These are phyloP conservation scores for Phenganax marumi DNA, from an alignment of 92 coral and sea anemone species.

Conservation along the genomic window DNA sequence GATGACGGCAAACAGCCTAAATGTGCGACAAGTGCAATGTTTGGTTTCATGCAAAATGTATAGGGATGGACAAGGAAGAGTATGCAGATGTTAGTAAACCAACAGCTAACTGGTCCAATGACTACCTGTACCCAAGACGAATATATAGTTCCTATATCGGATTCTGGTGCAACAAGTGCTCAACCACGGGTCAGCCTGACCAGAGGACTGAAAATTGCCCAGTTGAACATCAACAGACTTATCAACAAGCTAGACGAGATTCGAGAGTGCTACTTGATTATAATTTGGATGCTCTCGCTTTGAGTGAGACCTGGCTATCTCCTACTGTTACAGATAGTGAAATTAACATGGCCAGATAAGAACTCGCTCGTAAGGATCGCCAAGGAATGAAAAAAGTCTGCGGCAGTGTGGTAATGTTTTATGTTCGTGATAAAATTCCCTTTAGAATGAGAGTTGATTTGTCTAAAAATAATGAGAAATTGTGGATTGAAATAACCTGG, in stretches of 20 bases:
- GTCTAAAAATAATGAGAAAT: background rate
- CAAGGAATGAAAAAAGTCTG: conserved; percentile 31
- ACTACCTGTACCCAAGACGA: too few relatives aligned
- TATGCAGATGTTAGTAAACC: too few relatives aligned
- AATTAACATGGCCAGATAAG: conserved; percentile 24
- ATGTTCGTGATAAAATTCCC: conserved; percentile 20
- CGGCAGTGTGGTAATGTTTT: conserved; percentile 47
- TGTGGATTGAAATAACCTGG: conserved; percentile 42
- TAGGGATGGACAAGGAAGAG: too few relatives aligned
- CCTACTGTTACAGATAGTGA: conserved; percentile 23
- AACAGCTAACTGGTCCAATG: too few relatives aligned
- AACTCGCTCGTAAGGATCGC: conserved; percentile 33
- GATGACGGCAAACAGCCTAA: too few relatives aligned
- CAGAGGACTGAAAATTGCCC: too few relatives aligned
- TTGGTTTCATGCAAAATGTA: too few relatives aligned
- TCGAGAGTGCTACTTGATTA: conserved; percentile 14
- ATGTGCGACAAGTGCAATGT: too few relatives aligned
- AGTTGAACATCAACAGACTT: too few relatives aligned
- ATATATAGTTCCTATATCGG: too few relatives aligned
- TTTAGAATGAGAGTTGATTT: conserved; percentile 18
- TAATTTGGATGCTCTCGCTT: conserved; percentile 35
- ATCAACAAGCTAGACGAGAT: conserved; percentile 31
- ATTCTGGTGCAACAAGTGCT: too few relatives aligned
- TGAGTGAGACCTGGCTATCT: conserved; percentile 30
- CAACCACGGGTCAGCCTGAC: too few relatives aligned